Percentiles rank a stretch among this genome's conserved stretches.
Conservation (phyloP, 2,888 invertebrate genomes). For the Apomyelois bistriatella region DNA sequence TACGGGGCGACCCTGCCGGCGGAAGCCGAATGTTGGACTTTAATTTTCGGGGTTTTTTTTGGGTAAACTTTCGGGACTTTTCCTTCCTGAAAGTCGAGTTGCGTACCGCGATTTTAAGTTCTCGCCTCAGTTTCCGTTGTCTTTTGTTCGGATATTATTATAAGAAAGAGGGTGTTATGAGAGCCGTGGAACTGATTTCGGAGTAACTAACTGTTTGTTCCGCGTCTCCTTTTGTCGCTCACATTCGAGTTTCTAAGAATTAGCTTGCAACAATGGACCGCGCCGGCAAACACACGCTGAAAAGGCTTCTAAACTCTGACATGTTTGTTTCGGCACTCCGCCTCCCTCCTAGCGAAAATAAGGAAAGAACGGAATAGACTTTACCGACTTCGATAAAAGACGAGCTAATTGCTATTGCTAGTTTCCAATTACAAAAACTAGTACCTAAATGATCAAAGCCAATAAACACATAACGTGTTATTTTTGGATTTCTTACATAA, state of each 20-base stretch:
- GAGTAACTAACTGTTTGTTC: neutral
- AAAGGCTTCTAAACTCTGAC: constrained; percentile 38
- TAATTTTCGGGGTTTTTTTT: constrained; percentile 67
- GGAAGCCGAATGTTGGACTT: constrained; percentile 65
- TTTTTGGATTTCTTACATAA: too few relatives aligned
- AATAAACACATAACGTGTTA: too few relatives aligned
- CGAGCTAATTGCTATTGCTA: too few relatives aligned
- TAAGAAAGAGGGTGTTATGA: constrained; percentile 56
- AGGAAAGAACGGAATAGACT: neutral
- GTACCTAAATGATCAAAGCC: too few relatives aligned
- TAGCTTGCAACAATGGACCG: constrained; percentile 36
- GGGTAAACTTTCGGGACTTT: constrained; percentile 58
- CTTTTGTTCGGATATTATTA: constrained; percentile 54
- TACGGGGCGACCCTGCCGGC: constrained; percentile 48
- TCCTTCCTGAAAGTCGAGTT: constrained; percentile 60
- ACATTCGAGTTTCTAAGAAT: constrained; percentile 22
- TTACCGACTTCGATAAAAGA: neutral
- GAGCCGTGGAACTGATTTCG: constrained; percentile 22
- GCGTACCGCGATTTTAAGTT: constrained; percentile 60
- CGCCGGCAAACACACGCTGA: constrained; percentile 32
- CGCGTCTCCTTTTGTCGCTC: neutral
- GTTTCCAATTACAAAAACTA: too few relatives aligned
- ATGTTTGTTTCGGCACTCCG: constrained; percentile 52
- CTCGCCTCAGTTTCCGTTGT: constrained; percentile 52
- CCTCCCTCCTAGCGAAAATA: constrained; percentile 13